A percentile compares a stretch with the other conserved stretches of the same genome.
Conservation (phyloP, 2,888 invertebrate genomes). For the Tiphia femorata region DNA sequence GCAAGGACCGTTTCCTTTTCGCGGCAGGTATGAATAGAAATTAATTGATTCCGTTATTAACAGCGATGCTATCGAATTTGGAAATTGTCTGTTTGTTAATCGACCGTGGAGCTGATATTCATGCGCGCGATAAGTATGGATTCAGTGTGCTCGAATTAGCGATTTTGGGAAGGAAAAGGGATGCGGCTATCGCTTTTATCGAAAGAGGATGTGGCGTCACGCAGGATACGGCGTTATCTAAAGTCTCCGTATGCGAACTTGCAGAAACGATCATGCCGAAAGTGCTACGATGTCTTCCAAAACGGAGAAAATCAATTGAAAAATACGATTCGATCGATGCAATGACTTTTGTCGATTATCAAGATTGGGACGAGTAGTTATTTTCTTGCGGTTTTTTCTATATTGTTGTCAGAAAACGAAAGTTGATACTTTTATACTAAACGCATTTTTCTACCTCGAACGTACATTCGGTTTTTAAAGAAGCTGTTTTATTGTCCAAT, state of each 20-base stretch:
- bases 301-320: neutral
- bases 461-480: too few relatives aligned
- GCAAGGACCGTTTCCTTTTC: neutral
- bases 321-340: conserved; percentile 15
- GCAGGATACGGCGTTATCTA: conserved; percentile 17
- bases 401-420: too few relatives aligned
- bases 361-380: too few relatives aligned
- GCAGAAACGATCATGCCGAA: conserved; percentile 35
- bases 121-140: conserved; percentile 27
- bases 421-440: too few relatives aligned
- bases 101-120: conserved; percentile 28
- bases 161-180: conserved; percentile 38
- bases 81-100: conserved; percentile 35
- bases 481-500: too few relatives aligned
- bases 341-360: too few relatives aligned
- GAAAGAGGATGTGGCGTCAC: conserved; percentile 17
- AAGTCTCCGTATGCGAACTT: conserved; percentile 29
- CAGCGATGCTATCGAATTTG: conserved; percentile 41
- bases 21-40: neutral
- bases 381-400: too few relatives aligned
- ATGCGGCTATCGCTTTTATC: conserved; percentile 34
- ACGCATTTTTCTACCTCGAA: too few relatives aligned
- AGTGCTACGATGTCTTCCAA: conserved; percentile 23
- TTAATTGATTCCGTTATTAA: neutral
- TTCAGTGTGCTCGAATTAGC: conserved; percentile 42